phyloP scores from a whole-genome alignment of 2,888 invertebrate genomes.

The Drosophila rellima region DNA sequence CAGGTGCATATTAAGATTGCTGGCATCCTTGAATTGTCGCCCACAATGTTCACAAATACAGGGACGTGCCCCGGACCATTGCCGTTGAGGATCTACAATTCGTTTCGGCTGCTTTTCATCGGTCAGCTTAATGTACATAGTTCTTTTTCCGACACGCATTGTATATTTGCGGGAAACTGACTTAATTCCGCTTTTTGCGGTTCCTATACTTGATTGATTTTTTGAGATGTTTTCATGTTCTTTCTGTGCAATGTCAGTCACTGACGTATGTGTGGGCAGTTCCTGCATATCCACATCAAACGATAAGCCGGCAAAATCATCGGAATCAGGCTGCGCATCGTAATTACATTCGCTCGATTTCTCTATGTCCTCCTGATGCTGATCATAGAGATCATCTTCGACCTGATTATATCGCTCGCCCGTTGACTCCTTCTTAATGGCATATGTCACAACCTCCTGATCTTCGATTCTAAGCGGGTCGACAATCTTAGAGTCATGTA shows the following conservation, averaged over 20 bases:
- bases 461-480: constrained; percentile 56
- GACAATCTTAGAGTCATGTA: constrained; percentile 1
- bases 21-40: constrained; percentile 64
- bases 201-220: not conserved
- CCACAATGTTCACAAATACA: constrained; percentile 72
- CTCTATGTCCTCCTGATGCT: not conserved
- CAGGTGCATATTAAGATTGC: constrained; percentile 68
- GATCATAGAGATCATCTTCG: not conserved
- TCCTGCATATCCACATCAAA: constrained; percentile 8
- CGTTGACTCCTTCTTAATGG: constrained; percentile 26
- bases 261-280: not conserved
- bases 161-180: constrained; percentile 57
- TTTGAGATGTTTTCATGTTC: not conserved
- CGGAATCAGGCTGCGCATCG: constrained; percentile 8
- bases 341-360: constrained; percentile 1
- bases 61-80: constrained; percentile 54
- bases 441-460: not conserved
- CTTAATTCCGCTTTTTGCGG: constrained; percentile 7
- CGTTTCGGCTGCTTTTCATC: constrained; percentile 69
- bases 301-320: constrained; percentile 12
- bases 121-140: constrained; percentile 69
- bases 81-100: constrained; percentile 68
- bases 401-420: not conserved
- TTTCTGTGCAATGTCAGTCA: not conserved
- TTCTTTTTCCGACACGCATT: constrained; percentile 68